These are phyloP conservation scores for Buphagus erythrorhynchus DNA, from an alignment of 2,797 vertebrate genomes.

Conservation along the genomic window DNA sequence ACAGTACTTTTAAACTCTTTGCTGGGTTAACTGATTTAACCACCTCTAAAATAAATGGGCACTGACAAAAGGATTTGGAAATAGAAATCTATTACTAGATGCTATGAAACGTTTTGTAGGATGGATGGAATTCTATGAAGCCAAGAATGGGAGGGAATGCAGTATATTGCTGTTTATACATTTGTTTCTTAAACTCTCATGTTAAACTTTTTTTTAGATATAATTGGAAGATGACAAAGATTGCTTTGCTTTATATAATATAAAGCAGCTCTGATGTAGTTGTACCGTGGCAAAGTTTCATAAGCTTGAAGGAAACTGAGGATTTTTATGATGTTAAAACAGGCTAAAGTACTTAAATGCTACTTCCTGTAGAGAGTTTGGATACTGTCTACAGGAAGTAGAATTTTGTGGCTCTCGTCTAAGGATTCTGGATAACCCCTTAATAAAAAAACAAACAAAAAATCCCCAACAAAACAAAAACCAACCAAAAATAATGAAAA, in stretches of 20 bases:
- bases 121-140: not conserved
- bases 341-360: not conserved
- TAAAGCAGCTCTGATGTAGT: not conserved
- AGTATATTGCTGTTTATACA: not conserved
- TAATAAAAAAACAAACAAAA: not conserved
- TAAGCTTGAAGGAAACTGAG: not conserved
- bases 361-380: not conserved
- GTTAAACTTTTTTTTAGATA: not conserved
- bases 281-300: not conserved
- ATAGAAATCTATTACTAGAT: not conserved
- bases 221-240: not conserved
- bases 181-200: not conserved
- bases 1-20: conserved; percentile 45
- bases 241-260: not conserved
- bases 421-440: not conserved
- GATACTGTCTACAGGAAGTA: not conserved
- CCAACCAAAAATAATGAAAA: not conserved
- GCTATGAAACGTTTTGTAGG: not conserved
- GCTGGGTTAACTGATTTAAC: conserved; percentile 54
- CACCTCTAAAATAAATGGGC: not conserved
- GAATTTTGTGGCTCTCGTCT: not conserved
- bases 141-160: not conserved
- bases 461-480: not conserved
- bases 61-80: conserved; percentile 39
- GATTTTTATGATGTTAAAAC: not conserved